A percentile compares a stretch with the other conserved stretches of the same genome.
phyloP scores from a whole-genome alignment of 2,797 vertebrate species.

The Loriculus beryllinus region DNA sequence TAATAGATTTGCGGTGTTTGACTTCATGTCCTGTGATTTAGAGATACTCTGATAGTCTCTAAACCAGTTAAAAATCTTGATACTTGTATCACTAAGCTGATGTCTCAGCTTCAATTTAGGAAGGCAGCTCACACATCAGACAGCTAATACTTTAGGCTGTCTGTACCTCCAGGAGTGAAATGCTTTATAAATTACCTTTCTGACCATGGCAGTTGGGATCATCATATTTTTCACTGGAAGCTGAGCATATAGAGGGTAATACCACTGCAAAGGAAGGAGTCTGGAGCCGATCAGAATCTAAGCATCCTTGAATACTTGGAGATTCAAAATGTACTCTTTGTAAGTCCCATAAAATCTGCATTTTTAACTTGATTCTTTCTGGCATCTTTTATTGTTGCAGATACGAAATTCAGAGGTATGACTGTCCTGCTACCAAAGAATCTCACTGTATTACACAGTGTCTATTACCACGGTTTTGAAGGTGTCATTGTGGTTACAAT shows the following conservation, averaged over 20 bases:
- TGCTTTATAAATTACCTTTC: background rate
- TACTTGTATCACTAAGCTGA: background rate
- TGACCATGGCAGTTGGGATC: background rate
- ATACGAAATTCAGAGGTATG: background rate
- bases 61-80: background rate
- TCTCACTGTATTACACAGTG: background rate
- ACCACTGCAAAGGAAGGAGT: background rate
- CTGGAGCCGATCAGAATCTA: background rate
- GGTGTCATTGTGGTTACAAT: background rate
- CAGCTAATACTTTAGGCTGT: background rate
- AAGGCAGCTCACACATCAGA: background rate
- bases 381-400: background rate
- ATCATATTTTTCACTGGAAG: background rate
- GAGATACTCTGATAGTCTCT: background rate
- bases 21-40: background rate
- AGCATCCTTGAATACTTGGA: background rate
- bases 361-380: constrained; percentile 10
- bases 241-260: background rate
- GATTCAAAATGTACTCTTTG: background rate
- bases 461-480: background rate
- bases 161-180: background rate
- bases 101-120: background rate
- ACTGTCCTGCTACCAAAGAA: background rate
- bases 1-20: background rate
- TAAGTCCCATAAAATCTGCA: background rate